Conservation (phyloP, 2,113 vertebrate species). For the Mormyrus lacerda region DNA sequence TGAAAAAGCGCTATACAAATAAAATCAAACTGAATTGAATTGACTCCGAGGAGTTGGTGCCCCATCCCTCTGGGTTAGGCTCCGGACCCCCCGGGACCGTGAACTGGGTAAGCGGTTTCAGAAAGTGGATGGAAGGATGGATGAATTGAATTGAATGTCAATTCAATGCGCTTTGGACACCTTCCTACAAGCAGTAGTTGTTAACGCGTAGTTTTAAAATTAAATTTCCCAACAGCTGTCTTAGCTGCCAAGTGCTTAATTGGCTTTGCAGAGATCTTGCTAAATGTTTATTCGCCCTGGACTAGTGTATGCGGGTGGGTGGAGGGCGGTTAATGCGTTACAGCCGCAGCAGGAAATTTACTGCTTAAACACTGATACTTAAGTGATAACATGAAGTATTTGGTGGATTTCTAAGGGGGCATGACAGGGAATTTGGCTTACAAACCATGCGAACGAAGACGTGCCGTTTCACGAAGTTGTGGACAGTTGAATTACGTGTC, state of each 20-base stretch:
- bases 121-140: no score
- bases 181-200: not conserved
- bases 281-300: not conserved
- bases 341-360: not conserved
- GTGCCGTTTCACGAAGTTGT: not conserved
- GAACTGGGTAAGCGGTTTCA: no score
- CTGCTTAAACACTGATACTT: not conserved
- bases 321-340: not conserved
- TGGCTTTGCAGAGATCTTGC: not conserved
- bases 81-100: no score
- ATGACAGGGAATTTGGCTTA: not conserved
- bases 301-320: not conserved
- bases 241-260: not conserved
- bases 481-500: not conserved
- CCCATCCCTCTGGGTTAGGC: no score
- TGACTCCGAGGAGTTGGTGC: no score
- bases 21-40: no score
- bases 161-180: not conserved
- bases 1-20: no score
- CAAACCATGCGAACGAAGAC: not conserved
- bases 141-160: not conserved
- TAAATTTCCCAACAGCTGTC: not conserved
- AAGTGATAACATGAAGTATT: not conserved
- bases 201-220: not conserved
- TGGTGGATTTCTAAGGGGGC: not conserved